These are phyloP conservation scores for Lycia hirtaria DNA, from an alignment of 2,888 invertebrate species.

Conservation along the genomic window DNA sequence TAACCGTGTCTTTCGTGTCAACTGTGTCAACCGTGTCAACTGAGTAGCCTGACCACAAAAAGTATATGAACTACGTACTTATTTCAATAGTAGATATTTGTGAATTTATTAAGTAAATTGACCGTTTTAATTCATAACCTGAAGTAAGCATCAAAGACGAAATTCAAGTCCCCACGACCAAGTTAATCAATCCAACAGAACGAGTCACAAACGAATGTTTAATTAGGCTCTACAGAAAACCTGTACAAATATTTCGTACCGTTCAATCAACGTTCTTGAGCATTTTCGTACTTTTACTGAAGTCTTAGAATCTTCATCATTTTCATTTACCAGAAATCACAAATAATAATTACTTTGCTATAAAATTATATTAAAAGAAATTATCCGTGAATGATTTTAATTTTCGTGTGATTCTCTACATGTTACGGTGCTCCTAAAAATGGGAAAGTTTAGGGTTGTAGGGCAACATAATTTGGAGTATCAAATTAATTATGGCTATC, in stretches of 20 bases:
- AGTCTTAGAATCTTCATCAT: no score
- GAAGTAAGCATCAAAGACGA: background rate
- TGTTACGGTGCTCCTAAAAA: no score
- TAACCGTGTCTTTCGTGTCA: no score
- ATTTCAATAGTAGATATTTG: no score
- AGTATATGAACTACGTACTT: no score
- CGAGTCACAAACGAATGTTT: constrained; percentile 3
- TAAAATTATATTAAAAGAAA: background rate
- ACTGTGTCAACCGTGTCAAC: no score
- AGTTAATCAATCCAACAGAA: background rate
- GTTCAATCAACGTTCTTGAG: background rate
- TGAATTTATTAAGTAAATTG: no score
- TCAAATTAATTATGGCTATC: background rate
- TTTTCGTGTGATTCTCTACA: no score
- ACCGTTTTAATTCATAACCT: no score
- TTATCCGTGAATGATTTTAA: constrained; percentile 10
- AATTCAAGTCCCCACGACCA: background rate
- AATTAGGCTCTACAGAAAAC: constrained; percentile 7
- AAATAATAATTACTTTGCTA: constrained; percentile 12
- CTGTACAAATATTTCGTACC: background rate
- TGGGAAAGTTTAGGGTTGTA: no score
- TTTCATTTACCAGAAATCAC: background rate
- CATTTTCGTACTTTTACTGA: background rate
- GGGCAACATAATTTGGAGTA: no score
- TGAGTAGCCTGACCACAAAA: no score